A percentile compares a stretch with the other conserved stretches of the same genome.
phyloP scores from a whole-genome alignment of 2,888 invertebrate genomes.

The Serrognathus titanus region DNA sequence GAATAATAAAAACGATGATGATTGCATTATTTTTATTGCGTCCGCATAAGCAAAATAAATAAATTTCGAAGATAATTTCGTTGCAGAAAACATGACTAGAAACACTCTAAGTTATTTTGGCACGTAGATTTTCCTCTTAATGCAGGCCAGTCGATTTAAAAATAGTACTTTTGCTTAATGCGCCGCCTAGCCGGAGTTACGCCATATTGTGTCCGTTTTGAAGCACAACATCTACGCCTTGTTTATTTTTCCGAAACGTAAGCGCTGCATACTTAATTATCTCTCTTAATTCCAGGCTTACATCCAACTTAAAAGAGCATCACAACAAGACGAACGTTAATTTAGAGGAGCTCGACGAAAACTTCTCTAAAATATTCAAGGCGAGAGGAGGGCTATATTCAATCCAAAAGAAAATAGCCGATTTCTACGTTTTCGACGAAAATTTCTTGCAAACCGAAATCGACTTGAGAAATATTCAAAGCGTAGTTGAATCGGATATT shows the following conservation, averaged over 20 bases:
- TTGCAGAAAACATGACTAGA: too few relatives aligned
- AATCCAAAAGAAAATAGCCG: conserved; percentile 62
- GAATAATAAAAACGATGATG: too few relatives aligned
- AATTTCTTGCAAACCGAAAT: conserved; percentile 63
- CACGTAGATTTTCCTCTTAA: conserved; percentile 15
- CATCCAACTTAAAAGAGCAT: conserved; percentile 73
- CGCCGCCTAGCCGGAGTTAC: conserved; percentile 1
- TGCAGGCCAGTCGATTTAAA: conserved; percentile 15
- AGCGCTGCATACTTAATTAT: background rate
- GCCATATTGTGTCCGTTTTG: conserved; percentile 7
- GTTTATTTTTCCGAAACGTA: background rate
- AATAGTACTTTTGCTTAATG: conserved; percentile 13
- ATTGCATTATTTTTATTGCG: too few relatives aligned
- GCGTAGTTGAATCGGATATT: conserved; percentile 57
- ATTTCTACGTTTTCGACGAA: conserved; percentile 75
- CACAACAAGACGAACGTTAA: conserved; percentile 71
- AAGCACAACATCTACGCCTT: background rate
- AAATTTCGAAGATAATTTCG: too few relatives aligned
- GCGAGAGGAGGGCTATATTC: conserved; percentile 66
- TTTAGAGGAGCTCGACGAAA: conserved; percentile 71
- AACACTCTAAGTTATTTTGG: conserved; percentile 16
- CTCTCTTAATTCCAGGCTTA: conserved; percentile 62
- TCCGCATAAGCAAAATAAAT: too few relatives aligned
- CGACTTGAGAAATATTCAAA: conserved; percentile 57
- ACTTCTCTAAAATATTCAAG: conserved; percentile 67